Conservation (phyloP, 2,113 vertebrate species). For the Talpa occidentalis region DNA sequence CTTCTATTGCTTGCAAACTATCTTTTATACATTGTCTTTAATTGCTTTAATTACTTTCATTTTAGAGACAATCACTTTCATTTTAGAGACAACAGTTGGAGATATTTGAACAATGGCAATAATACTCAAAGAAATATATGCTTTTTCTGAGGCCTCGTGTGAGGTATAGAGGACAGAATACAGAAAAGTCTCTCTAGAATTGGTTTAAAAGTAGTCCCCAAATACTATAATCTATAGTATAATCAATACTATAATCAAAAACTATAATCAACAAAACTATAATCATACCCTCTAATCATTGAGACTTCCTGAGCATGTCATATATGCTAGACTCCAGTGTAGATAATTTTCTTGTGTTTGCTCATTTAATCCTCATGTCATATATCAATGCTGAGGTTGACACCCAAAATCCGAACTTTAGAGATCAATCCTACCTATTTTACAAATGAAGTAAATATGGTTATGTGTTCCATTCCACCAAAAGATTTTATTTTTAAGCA, state of each 20-base stretch:
- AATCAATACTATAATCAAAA: too few species aligned
- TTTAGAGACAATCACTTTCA: neutral
- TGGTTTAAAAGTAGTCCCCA: neutral
- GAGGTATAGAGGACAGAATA: neutral
- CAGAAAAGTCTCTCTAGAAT: accelerated
- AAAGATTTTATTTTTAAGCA: constrained; percentile 24
- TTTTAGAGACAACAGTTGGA: neutral
- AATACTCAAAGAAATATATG: neutral
- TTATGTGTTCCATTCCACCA: neutral
- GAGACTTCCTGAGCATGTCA: neutral
- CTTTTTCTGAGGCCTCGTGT: neutral
- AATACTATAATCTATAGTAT: too few species aligned
- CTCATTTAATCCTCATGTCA: neutral
- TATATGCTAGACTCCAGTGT: neutral
- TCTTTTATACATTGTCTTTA: neutral
- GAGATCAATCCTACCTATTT: neutral
- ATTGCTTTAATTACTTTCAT: neutral
- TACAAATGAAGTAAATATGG: neutral
- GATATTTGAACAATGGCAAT: neutral
- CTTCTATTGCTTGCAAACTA: neutral
- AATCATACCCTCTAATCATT: neutral
- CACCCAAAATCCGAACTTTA: neutral
- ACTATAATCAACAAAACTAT: neutral
- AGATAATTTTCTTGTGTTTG: neutral
- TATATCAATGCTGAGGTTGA: neutral